Conservation (phyloP, 1,140 invertebrate genomes). For the Heliconius eleuchia region DNA sequence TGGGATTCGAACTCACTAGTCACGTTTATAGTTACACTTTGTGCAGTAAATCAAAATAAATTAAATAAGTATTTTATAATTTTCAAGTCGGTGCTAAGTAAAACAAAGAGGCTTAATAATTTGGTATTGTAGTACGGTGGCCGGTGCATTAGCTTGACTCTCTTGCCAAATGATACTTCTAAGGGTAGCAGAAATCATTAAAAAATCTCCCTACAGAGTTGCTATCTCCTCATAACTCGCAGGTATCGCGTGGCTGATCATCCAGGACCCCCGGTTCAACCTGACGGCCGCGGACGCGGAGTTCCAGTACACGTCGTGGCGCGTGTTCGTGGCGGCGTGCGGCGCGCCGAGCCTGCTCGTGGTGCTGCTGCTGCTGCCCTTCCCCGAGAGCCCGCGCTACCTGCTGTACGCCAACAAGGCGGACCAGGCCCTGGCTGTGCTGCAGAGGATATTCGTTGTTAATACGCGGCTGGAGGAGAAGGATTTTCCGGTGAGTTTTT, state of each 20-base stretch:
- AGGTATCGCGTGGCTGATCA: conserved; percentile 82
- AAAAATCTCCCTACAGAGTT: too few species aligned
- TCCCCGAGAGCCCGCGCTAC: conserved; percentile 89
- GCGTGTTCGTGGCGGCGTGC: conserved; percentile 86
- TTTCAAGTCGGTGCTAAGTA: too few species aligned
- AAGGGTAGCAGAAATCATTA: too few species aligned
- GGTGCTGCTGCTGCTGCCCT: conserved; percentile 84
- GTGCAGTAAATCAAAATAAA: too few species aligned
- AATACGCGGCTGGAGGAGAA: conserved; percentile 78
- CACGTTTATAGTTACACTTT: too few species aligned
- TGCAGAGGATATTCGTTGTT: conserved; percentile 80
- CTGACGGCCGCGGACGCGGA: conserved; percentile 52
- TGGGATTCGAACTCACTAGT: too few species aligned
- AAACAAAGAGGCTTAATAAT: too few species aligned
- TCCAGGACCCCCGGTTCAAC: conserved; percentile 71
- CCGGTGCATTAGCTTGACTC: too few species aligned
- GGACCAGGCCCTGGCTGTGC: conserved; percentile 78
- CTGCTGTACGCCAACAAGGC: conserved; percentile 78
- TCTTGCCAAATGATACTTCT: too few species aligned
- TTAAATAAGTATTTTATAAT: too few species aligned
- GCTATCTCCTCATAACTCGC: conserved; percentile 36
- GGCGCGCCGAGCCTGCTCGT: conserved; percentile 86
- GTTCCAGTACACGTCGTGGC: conserved; percentile 85
- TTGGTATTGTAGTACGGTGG: too few species aligned
- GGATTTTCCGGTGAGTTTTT: conserved; percentile 79